phyloP scores from a whole-genome alignment of 1,140 invertebrate species.

The Aphelenchoides avenae region DNA sequence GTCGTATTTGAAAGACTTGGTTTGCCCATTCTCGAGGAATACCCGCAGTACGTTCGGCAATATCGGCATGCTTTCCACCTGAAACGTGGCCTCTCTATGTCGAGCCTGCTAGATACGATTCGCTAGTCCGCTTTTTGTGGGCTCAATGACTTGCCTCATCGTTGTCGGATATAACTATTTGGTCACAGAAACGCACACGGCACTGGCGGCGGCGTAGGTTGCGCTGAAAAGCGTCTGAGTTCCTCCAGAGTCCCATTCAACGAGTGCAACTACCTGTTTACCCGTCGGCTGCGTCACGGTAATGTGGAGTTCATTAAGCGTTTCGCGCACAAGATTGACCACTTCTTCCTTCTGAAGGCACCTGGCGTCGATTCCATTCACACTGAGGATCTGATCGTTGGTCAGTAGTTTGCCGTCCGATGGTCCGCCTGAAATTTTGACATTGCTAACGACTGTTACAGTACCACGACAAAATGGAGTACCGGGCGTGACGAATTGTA shows the following conservation, averaged over 20 bases:
- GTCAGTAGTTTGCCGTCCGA: constrained; percentile 80
- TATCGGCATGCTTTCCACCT: constrained; percentile 69
- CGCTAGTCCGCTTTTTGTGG: constrained; percentile 69
- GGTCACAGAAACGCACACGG: constrained; percentile 48
- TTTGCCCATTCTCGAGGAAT: constrained; percentile 87
- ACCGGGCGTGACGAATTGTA: constrained; percentile 69
- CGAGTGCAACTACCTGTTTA: constrained; percentile 6
- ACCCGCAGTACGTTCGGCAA: constrained; percentile 86
- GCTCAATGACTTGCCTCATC: constrained; percentile 63
- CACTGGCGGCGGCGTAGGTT: constrained; percentile 73
- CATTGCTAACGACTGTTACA: constrained; percentile 1
- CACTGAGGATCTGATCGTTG: constrained; percentile 79
- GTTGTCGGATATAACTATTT: constrained; percentile 40
- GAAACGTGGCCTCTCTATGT: constrained; percentile 12
- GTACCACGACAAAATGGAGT: constrained; percentile 10
- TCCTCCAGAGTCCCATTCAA: constrained; percentile 12
- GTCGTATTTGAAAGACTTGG: constrained; percentile 93
- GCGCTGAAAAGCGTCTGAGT: constrained; percentile 68
- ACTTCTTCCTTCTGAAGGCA: constrained; percentile 78
- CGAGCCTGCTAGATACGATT: neutral
- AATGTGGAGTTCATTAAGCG: constrained; percentile 71
- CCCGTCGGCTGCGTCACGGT: constrained; percentile 61
- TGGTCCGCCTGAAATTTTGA: constrained; percentile 72
- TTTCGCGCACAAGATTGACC: constrained; percentile 78
- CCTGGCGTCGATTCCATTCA: constrained; percentile 83